Evolutionary conservation across 2,888 invertebrate species (phyloP).

Genomic region (Belgica antarctica): DNA sequence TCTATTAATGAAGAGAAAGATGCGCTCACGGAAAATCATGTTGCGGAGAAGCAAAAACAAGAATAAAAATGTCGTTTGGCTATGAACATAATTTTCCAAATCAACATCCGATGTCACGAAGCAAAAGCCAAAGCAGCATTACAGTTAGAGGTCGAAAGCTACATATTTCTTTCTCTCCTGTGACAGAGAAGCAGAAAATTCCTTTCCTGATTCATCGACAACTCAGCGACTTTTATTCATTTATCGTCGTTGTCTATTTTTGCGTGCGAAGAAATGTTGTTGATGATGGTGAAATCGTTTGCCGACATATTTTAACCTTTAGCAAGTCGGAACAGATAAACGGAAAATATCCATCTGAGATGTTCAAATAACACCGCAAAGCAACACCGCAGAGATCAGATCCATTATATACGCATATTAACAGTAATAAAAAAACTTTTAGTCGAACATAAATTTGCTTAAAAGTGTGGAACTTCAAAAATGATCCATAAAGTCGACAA

Average conservation of each 20-base stretch:
- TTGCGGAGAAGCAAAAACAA: constrained; percentile 5
- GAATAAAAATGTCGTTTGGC: constrained; percentile 37
- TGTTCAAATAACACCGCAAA: too few relatives aligned
- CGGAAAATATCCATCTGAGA: too few relatives aligned
- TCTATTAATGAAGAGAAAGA: constrained; percentile 40
- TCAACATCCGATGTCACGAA: constrained; percentile 43
- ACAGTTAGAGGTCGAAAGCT: constrained; percentile 42
- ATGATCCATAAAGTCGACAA: too few relatives aligned
- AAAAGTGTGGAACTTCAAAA: not conserved
- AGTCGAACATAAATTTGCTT: too few relatives aligned
- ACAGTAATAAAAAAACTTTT: not conserved
- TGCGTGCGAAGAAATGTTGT: not conserved
- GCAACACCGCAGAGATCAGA: constrained; percentile 3
- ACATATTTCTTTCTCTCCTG: not conserved
- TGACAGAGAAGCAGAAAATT: constrained; percentile 22
- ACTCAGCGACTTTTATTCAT: constrained; percentile 15
- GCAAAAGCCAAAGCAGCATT: constrained; percentile 31
- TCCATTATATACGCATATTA: constrained; percentile 2
- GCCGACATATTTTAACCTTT: constrained; percentile 22
- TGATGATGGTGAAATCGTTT: constrained; percentile 10
- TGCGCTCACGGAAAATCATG: not conserved
- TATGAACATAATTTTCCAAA: constrained; percentile 42
- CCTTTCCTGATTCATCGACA: constrained; percentile 35
- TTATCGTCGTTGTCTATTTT: constrained; percentile 23
- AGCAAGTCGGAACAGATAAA: not conserved